These are phyloP conservation scores for Pseudochaenichthys georgianus DNA, from an alignment of 2,797 vertebrate genomes.

Conservation along the genomic window DNA sequence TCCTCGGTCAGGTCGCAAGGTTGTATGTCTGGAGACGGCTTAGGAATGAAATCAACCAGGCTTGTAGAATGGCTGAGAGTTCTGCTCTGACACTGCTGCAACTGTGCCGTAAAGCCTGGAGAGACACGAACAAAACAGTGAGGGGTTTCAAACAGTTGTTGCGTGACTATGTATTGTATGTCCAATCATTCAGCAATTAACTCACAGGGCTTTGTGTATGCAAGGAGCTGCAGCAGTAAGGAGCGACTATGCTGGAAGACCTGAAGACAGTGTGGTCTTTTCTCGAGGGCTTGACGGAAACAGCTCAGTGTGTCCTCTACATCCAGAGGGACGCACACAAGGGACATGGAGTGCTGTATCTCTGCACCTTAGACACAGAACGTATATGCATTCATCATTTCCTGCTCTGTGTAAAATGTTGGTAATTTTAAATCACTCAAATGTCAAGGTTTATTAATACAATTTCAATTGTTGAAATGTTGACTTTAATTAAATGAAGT, in stretches of 20 bases:
- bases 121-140: constrained; percentile 12
- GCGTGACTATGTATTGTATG: neutral
- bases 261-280: constrained; percentile 82
- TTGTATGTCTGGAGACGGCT: constrained; percentile 37
- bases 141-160: neutral
- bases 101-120: constrained; percentile 60
- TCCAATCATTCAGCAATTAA: constrained; percentile 11
- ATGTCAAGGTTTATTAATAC: neutral
- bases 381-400: constrained; percentile 7
- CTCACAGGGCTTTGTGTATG: constrained; percentile 86
- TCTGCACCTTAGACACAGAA: constrained; percentile 77
- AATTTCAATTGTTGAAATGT: neutral
- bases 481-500: too few relatives aligned
- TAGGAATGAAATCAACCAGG: constrained; percentile 66
- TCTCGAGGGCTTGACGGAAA: constrained; percentile 88
- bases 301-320: constrained; percentile 88
- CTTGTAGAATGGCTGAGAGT: constrained; percentile 55
- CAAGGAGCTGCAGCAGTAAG: constrained; percentile 88
- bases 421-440: neutral
- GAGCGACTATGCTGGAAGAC: constrained; percentile 90
- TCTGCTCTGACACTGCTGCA: constrained; percentile 46
- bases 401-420: neutral
- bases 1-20: constrained; percentile 86
- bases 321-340: constrained; percentile 90
- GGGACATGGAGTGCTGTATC: constrained; percentile 73